Conservation (phyloP, 2,888 invertebrate genomes). For the Sminthurinus aureus region DNA sequence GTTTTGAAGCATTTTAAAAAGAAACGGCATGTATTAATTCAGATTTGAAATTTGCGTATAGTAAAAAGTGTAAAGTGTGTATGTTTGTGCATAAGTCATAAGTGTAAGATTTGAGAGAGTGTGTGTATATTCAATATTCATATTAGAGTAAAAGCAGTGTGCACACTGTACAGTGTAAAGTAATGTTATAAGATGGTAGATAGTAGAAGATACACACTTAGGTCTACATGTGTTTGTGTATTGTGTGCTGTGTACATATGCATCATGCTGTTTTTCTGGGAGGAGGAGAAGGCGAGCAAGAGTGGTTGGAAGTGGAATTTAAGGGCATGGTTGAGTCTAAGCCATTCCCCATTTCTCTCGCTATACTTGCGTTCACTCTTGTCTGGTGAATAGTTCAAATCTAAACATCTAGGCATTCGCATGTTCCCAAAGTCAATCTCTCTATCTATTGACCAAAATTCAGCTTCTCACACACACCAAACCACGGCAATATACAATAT, state of each 20-base stretch:
- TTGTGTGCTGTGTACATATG: too few species aligned
- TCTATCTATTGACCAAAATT: conserved; percentile 35
- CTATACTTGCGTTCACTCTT: neutral
- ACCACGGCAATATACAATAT: neutral
- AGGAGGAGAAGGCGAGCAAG: conserved; percentile 8
- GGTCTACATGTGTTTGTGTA: too few species aligned
- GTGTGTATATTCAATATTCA: neutral
- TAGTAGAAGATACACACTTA: too few species aligned
- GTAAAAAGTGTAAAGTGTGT: too few species aligned
- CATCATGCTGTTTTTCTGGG: neutral
- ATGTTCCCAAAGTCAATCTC: conserved; percentile 39
- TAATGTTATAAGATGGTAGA: too few species aligned
- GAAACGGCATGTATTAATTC: neutral
- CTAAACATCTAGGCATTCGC: conserved; percentile 38
- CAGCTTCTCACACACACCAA: neutral
- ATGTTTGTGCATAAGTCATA: too few species aligned
- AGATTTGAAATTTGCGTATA: neutral
- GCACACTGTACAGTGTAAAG: too few species aligned
- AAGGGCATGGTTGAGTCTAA: neutral
- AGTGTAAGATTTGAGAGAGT: too few species aligned
- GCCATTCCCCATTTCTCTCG: neutral
- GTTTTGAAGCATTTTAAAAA: neutral
- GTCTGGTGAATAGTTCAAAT: conserved; percentile 31
- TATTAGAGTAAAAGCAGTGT: neutral
- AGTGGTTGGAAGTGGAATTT: neutral